These are phyloP conservation scores for Tetramorium parvispinum DNA, from an alignment of 1,140 invertebrate species.

Conservation along the genomic window DNA sequence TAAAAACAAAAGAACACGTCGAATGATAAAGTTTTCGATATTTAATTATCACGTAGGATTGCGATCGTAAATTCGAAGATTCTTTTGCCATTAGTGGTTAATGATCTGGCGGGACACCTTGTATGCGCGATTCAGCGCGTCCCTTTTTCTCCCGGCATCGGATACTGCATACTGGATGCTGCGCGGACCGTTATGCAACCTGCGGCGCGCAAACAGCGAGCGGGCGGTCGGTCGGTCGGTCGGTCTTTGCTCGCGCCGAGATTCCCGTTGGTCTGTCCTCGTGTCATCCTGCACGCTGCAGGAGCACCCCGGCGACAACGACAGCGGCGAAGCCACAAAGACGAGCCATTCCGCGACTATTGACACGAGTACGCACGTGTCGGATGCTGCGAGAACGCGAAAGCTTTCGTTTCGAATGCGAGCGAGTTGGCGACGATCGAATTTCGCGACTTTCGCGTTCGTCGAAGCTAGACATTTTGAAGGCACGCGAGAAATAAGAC, in stretches of 20 bases:
- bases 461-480: neutral
- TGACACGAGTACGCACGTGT: neutral
- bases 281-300: conserved; percentile 39
- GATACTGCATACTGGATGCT: conserved; percentile 71
- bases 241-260: conserved; percentile 65
- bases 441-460: neutral
- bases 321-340: conserved; percentile 23
- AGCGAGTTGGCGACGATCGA: neutral
- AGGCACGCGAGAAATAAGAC: neutral
- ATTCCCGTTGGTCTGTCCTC: conserved; percentile 70
- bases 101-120: neutral
- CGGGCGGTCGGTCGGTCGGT: neutral
- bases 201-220: conserved; percentile 60
- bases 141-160: conserved; percentile 45
- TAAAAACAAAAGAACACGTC: neutral
- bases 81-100: neutral
- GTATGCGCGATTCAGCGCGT: conserved; percentile 23
- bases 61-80: neutral
- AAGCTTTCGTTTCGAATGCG: neutral
- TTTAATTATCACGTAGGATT: no score
- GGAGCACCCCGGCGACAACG: conserved; percentile 12
- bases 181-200: conserved; percentile 74
- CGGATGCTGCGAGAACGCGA: neutral
- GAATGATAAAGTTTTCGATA: neutral
- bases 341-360: neutral